These are phyloP conservation scores for Mobula hypostoma DNA, from an alignment of 2,113 vertebrate species.

Conservation along the genomic window DNA sequence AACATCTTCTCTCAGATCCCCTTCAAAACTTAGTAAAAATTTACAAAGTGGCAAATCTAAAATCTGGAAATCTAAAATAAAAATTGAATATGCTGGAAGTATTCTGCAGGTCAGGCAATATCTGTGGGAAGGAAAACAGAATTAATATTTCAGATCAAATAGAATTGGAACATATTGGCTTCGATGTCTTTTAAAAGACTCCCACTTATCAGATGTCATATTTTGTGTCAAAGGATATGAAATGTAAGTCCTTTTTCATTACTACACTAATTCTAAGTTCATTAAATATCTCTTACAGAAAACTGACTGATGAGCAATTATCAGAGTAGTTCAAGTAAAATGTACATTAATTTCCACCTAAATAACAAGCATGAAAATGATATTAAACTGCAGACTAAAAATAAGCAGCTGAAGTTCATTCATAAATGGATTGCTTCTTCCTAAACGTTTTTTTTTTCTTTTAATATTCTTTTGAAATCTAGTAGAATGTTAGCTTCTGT, in stretches of 20 bases:
- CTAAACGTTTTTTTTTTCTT: neutral
- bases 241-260: neutral
- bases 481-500: neutral
- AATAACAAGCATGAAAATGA: neutral
- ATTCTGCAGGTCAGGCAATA: too few species aligned
- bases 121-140: too few species aligned
- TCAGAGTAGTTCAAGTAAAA: neutral
- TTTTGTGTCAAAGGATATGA: neutral
- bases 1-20: too few species aligned
- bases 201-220: too few species aligned
- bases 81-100: too few species aligned
- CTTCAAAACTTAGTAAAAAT: too few species aligned
- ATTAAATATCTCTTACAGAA: neutral
- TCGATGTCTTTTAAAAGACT: too few species aligned
- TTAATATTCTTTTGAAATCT: neutral
- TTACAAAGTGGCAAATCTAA: too few species aligned
- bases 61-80: too few species aligned
- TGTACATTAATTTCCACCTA: neutral
- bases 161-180: too few species aligned
- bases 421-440: neutral
- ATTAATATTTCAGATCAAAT: too few species aligned
- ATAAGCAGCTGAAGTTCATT: neutral
- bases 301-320: neutral
- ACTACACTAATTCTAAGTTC: neutral
- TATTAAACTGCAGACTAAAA: neutral